Evolutionary conservation across 2,797 vertebrate genomes (phyloP).

Genomic region (Spheniscus humboldti): DNA sequence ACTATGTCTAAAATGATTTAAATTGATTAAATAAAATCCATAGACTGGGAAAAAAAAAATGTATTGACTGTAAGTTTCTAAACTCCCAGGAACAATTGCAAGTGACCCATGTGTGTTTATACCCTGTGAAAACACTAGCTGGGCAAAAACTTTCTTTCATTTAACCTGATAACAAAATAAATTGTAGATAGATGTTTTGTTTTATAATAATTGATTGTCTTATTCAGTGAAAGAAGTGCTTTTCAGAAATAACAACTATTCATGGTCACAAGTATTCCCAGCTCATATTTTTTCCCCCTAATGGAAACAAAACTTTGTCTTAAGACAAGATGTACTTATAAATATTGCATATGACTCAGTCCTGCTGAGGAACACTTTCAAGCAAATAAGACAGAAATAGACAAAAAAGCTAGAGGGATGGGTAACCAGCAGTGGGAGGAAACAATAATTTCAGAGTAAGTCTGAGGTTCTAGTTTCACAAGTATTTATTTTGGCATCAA

Average conservation of each 20-base stretch:
- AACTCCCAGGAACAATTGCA: background rate
- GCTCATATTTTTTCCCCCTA: background rate
- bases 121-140: background rate
- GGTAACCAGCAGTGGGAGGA: background rate
- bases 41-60: background rate
- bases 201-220: slow-evolving; percentile 2
- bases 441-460: background rate
- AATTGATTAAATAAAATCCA: slow-evolving; percentile 25
- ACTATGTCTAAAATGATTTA: background rate
- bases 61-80: background rate
- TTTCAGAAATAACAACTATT: slow-evolving; percentile 5
- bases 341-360: background rate
- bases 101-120: background rate
- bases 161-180: slow-evolving; percentile 4
- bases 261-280: background rate
- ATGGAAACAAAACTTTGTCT: background rate
- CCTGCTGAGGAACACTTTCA: background rate
- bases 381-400: background rate
- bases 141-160: background rate
- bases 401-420: background rate
- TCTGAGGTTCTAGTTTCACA: background rate
- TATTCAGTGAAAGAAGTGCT: background rate
- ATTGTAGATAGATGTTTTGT: background rate
- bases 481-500: background rate
- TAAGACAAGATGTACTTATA: background rate